Conservation (phyloP, 2,797 vertebrate species). For the Tinamus major region DNA sequence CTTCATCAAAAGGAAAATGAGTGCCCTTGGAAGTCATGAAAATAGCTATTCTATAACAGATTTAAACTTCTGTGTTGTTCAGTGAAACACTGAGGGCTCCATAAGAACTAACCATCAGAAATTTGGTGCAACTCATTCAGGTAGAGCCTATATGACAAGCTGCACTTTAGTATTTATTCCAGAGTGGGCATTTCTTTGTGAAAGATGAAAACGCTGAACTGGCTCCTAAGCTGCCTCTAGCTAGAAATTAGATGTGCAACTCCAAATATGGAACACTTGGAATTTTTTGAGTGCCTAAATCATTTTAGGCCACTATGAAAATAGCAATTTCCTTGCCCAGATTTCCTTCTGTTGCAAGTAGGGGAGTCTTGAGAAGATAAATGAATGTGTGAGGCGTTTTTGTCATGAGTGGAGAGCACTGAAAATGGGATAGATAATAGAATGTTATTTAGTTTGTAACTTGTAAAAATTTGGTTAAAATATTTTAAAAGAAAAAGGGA, state of each 20-base stretch:
- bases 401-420: background rate
- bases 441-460: background rate
- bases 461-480: background rate
- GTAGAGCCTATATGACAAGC: background rate
- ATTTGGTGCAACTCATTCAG: accelerated
- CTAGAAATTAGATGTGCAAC: background rate
- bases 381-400: background rate
- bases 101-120: background rate
- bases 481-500: background rate
- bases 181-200: background rate
- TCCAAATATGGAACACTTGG: background rate
- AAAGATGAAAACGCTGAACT: background rate
- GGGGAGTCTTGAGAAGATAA: background rate
- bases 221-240: background rate
- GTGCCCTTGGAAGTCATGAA: background rate
- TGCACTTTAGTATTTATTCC: background rate
- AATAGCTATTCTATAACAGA: background rate
- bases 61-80: background rate
- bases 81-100: background rate
- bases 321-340: background rate
- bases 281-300: background rate
- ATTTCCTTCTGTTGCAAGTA: background rate
- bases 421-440: background rate
- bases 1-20: background rate
- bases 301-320: background rate